These are phyloP conservation scores for Pseudoatta argentina DNA, from an alignment of 1,140 invertebrate species.

Conservation along the genomic window DNA sequence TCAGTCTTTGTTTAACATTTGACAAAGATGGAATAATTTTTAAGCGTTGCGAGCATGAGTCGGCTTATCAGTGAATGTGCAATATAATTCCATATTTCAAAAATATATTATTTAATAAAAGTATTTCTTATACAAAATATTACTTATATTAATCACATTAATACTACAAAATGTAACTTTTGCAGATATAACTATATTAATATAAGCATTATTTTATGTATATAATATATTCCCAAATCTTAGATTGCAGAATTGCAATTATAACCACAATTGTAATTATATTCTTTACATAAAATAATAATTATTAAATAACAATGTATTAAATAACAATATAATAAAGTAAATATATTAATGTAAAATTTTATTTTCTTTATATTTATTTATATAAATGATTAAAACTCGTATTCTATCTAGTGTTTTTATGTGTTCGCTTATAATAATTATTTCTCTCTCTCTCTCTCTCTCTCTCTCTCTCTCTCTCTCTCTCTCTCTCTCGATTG, in stretches of 20 bases:
- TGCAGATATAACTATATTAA: neutral
- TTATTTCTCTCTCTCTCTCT: neutral
- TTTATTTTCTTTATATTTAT: neutral
- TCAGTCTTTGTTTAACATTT: too few relatives aligned
- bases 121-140: constrained; percentile 9
- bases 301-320: neutral
- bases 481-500: neutral
- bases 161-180: neutral
- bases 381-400: neutral
- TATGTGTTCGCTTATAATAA: neutral
- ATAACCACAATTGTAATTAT: neutral
- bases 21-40: too few relatives aligned
- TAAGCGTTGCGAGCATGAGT: too few relatives aligned
- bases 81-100: neutral
- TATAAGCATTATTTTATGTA: neutral
- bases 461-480: too few relatives aligned
- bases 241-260: neutral
- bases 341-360: neutral
- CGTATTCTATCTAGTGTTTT: neutral
- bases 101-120: neutral
- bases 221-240: neutral
- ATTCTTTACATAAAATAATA: neutral
- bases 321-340: neutral
- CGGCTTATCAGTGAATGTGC: neutral
- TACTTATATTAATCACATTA: neutral